phyloP scores from a whole-genome alignment of 1,140 invertebrate genomes.

The Drosophila ironensis region DNA sequence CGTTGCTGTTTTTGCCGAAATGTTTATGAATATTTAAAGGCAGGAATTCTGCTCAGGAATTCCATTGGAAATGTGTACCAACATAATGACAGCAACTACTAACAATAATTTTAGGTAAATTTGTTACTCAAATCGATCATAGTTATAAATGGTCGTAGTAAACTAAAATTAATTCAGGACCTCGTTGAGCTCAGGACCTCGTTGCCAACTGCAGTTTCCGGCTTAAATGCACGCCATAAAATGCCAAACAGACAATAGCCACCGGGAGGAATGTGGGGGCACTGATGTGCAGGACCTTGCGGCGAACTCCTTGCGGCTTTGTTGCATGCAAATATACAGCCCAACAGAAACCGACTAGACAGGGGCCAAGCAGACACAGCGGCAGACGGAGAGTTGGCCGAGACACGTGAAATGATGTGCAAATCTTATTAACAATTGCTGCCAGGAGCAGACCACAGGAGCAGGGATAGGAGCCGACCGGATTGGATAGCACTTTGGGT shows the following conservation, averaged over 20 bases:
- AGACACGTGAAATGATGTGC: slow-evolving; percentile 77
- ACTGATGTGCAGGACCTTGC: slow-evolving; percentile 1
- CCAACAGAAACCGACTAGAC: too few relatives aligned
- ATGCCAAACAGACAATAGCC: slow-evolving; percentile 59
- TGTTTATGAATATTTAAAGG: slow-evolving; percentile 45
- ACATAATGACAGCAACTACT: slow-evolving; percentile 56
- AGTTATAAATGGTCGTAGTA: too few relatives aligned
- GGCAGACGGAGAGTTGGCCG: slow-evolving; percentile 53
- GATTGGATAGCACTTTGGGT: slow-evolving; percentile 30
- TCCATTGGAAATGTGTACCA: slow-evolving; percentile 57
- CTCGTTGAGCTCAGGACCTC: too few relatives aligned
- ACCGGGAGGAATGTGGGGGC: slow-evolving; percentile 3
- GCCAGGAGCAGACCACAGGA: slow-evolving; percentile 55
- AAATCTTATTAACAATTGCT: slow-evolving; percentile 79
- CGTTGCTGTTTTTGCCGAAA: slow-evolving; percentile 12
- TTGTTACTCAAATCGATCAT: too few relatives aligned
- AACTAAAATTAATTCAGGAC: too few relatives aligned
- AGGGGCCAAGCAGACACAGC: background rate
- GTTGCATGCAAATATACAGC: slow-evolving; percentile 63
- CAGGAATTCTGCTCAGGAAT: slow-evolving; percentile 21
- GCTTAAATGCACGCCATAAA: slow-evolving; percentile 54
- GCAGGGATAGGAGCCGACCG: slow-evolving; percentile 1
- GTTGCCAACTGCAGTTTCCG: slow-evolving; percentile 35
- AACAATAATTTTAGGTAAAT: too few relatives aligned
- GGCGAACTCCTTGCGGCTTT: slow-evolving; percentile 59